A percentile compares a stretch with the other conserved stretches of the same genome.
phyloP scores from a whole-genome alignment of 2,888 invertebrate genomes.

The Protophormia terraenovae region DNA sequence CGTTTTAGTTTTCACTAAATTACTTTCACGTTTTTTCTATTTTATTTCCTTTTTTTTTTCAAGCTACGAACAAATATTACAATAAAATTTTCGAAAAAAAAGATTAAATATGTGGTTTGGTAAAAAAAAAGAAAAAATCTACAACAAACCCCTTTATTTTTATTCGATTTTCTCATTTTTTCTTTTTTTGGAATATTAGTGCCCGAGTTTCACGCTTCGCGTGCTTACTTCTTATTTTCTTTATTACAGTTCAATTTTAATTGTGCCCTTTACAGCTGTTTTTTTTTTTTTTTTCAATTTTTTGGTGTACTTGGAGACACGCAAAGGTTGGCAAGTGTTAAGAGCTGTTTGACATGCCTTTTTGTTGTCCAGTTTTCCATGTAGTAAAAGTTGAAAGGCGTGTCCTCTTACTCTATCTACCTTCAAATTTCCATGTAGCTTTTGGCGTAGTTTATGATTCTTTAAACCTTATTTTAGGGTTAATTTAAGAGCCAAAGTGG shows the following conservation, averaged over 20 bases:
- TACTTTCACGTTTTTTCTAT: conserved; percentile 27
- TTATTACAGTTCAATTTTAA: conserved; percentile 62
- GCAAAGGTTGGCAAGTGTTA: conserved; percentile 63
- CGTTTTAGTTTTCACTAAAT: conserved; percentile 17
- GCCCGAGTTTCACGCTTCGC: conserved; percentile 61
- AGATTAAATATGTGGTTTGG: conserved; percentile 58
- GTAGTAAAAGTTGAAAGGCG: conserved; percentile 52
- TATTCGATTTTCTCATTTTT: not conserved
- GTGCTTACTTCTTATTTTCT: conserved; percentile 57
- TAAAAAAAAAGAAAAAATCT: not conserved
- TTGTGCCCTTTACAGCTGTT: conserved; percentile 54
- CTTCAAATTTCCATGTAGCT: not conserved
- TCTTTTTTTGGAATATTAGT: not conserved
- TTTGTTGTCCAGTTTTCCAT: conserved; percentile 29
- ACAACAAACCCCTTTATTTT: conserved; percentile 59
- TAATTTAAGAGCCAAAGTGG: not conserved
- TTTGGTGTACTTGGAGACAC: conserved; percentile 33
- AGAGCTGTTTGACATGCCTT: conserved; percentile 53
- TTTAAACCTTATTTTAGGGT: conserved; percentile 4
- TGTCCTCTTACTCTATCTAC: conserved; percentile 33
- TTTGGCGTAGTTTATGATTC: not conserved
- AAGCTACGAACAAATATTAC: not conserved
- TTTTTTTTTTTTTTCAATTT: conserved; percentile 3
- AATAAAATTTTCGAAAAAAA: conserved; percentile 32
- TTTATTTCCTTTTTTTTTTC: not conserved